These are phyloP conservation scores for Neogale vison DNA, from an alignment of 2,113 vertebrate genomes.

Conservation along the genomic window DNA sequence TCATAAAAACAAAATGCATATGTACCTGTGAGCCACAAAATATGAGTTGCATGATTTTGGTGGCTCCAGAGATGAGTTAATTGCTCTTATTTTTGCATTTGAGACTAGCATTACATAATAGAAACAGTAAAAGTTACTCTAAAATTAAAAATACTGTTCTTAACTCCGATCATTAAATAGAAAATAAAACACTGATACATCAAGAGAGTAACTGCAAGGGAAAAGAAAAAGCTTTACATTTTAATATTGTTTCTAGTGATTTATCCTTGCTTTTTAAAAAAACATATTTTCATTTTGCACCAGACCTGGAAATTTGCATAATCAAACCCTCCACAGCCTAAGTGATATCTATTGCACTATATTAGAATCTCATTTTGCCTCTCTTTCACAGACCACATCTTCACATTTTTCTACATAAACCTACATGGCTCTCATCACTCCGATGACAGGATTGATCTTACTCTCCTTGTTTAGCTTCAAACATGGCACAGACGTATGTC, in stretches of 20 bases:
- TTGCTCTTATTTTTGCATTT: slow-evolving; percentile 14
- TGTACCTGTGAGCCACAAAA: background rate
- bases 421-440: background rate
- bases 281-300: background rate
- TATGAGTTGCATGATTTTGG: background rate
- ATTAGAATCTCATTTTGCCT: background rate
- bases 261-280: background rate
- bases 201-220: background rate
- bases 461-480: slow-evolving; percentile 10
- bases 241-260: background rate
- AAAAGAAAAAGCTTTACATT: background rate
- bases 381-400: background rate
- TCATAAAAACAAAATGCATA: background rate
- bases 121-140: slow-evolving; percentile 22
- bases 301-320: background rate
- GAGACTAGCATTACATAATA: background rate
- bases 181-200: background rate
- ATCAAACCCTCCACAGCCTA: background rate
- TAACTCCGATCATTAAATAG: background rate
- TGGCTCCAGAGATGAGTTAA: slow-evolving; percentile 10
- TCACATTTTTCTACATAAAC: background rate
- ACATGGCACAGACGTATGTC: background rate
- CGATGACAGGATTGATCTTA: background rate
- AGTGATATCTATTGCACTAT: background rate
- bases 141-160: slow-evolving; percentile 2